These are phyloP conservation scores for Bacillus rossius DNA, from an alignment of 1,140 invertebrate species.

Conservation along the genomic window DNA sequence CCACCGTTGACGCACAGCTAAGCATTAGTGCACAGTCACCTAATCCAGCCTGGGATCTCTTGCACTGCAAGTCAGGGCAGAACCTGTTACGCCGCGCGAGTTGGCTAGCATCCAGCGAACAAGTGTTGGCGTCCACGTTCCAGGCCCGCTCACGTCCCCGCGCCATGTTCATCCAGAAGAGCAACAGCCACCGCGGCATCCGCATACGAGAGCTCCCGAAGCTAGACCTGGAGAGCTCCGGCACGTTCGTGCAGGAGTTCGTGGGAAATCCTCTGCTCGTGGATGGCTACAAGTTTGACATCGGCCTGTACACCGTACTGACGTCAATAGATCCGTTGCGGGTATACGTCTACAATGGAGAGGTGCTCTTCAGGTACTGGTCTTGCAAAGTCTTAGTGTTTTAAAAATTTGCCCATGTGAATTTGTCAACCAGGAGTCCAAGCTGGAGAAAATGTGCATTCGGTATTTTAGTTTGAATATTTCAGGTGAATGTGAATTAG, in stretches of 20 bases:
- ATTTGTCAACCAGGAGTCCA: too few relatives aligned
- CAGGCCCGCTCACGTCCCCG: conserved; percentile 57
- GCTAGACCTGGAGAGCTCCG: conserved; percentile 64
- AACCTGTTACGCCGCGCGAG: too few relatives aligned
- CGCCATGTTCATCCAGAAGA: conserved; percentile 85
- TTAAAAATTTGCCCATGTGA: too few relatives aligned
- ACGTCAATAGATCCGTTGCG: conserved; percentile 88
- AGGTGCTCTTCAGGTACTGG: conserved; percentile 82
- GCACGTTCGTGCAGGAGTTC: conserved; percentile 89
- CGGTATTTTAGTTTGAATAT: too few relatives aligned
- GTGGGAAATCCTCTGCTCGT: conserved; percentile 74
- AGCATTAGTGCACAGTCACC: too few relatives aligned
- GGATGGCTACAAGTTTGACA: conserved; percentile 92
- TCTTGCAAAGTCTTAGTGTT: too few relatives aligned
- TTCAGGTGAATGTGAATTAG: too few relatives aligned
- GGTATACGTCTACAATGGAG: conserved; percentile 85
- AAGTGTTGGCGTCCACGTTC: conserved; percentile 12
- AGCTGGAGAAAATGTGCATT: too few relatives aligned
- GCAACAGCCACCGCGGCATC: conserved; percentile 88
- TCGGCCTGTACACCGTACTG: conserved; percentile 90
- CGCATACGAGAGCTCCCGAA: conserved; percentile 63
- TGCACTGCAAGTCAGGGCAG: too few relatives aligned
- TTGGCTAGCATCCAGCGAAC: too few relatives aligned
- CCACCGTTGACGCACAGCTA: too few relatives aligned
- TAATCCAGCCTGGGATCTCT: too few relatives aligned